Percentiles rank a stretch among this genome's conserved stretches.
Evolutionary conservation across 2,113 vertebrate species (phyloP).

Genomic region (Nibea albiflora): DNA sequence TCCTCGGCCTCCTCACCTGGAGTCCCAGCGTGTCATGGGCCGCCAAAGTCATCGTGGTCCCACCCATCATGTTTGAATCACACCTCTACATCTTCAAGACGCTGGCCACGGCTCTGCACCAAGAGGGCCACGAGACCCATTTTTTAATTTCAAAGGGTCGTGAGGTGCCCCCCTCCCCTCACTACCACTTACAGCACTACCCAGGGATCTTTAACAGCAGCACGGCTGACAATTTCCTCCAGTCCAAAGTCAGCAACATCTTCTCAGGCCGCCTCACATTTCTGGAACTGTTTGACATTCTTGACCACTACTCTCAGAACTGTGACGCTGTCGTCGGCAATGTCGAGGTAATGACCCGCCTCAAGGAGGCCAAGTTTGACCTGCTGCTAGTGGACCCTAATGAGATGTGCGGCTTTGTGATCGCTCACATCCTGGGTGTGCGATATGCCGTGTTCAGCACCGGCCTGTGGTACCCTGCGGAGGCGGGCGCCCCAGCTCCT

Average conservation of each 20-base stretch:
- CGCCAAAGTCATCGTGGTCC: constrained; percentile 96
- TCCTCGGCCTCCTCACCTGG: constrained; percentile 69
- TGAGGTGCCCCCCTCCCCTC: constrained; percentile 88
- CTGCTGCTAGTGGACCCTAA: constrained; percentile 97
- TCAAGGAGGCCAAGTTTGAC: constrained; percentile 93
- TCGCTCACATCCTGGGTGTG: constrained; percentile 95
- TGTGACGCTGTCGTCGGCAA: constrained; percentile 95
- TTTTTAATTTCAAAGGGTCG: constrained; percentile 96
- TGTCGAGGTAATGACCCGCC: constrained; percentile 85
- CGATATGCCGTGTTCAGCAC: constrained; percentile 97
- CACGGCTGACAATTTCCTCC: constrained; percentile 94
- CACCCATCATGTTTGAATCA: constrained; percentile 99
- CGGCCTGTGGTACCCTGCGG: constrained; percentile 98
- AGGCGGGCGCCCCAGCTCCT: constrained; percentile 95
- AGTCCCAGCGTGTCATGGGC: constrained; percentile 84
- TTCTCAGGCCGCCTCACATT: constrained; percentile 96
- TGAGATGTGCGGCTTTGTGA: constrained; percentile 98
- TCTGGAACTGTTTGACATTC: constrained; percentile 95
- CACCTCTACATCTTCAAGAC: constrained; percentile 99
- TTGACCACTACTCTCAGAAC: constrained; percentile 97
- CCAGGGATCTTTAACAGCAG: constrained; percentile 97
- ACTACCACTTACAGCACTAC: constrained; percentile 94
- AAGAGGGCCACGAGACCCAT: constrained; percentile 93
- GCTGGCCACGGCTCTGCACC: constrained; percentile 91
- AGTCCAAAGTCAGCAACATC: constrained; percentile 97